Base-by-base conservation (phyloP, 2,113 vertebrate species). In the Orcinus orca region DNA sequence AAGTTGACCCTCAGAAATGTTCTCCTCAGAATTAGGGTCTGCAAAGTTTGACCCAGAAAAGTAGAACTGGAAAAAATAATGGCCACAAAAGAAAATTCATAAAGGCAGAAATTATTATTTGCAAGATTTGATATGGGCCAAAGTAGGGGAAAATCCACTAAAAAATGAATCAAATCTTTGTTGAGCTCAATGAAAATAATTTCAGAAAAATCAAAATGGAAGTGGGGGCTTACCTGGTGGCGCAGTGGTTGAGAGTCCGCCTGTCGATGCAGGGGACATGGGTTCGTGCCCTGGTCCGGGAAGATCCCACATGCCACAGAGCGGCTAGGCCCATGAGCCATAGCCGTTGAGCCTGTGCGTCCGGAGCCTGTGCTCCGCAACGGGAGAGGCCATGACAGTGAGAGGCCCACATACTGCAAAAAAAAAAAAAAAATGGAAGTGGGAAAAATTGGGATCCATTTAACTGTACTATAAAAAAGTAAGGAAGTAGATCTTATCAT, bases 171-270 rank as follows among this genome's bases (percentile, higher is more conserved):
- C 62, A 92, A 89, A 70, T 13, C 18, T 89, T 81, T 65, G 63
- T 74, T 92, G 60, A 53, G 23, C 29, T 82, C 60, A 82, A 62
- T 70, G 41, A 88, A 93, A 97, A 97, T 84, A 77, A 79, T 87
- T 92, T 86, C 84, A 82, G 33, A 92, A 96, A 92, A 90, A 83
- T 73, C n/a, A 88, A 92, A 92, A 50, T 67, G 67, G 21, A 81
- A 87, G 63, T 88, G 67, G 47, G n/a, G 47, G 47, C 47, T 50
- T 50, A 3, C 47, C 47, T 50, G 47, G 12, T 50, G 47, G 47
- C 3, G 12, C 47, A 50, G 47, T 50, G 47, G 47, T 13, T 13
- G 47, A 50, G 47, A 50, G 47, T 13, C 47, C 12, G 3, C 47
- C 47, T 50, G 47, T 3, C 47, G 12, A 50, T 50, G 47, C 47